These are phyloP conservation scores for Urosaurus nigricauda DNA, from an alignment of 2,797 vertebrate genomes.

Conservation along the genomic window DNA sequence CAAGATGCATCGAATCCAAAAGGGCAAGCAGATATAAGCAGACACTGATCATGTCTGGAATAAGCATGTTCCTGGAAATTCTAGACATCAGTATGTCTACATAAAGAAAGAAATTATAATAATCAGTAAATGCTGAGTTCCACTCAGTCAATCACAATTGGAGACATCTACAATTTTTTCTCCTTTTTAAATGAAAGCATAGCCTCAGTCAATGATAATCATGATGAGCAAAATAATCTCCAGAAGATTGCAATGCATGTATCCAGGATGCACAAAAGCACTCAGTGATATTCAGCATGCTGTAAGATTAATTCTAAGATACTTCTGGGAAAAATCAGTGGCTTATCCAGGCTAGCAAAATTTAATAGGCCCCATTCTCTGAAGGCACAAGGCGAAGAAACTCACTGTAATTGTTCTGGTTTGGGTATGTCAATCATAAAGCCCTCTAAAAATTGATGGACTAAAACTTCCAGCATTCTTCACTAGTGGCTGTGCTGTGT, in stretches of 20 bases:
- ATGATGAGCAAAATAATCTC: no score
- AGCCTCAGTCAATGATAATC: no score
- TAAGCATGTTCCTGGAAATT: slow-evolving; percentile 19
- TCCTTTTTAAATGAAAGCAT: no score
- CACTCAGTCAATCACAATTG: not conserved
- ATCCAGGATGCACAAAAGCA: no score
- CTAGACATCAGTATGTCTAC: not conserved
- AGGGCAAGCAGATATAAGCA: not conserved
- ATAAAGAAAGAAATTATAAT: not conserved
- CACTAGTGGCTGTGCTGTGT: no score
- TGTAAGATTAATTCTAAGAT: no score
- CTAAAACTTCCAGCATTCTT: no score
- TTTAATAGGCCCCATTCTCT: not conserved
- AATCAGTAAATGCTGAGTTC: slow-evolving; percentile 30
- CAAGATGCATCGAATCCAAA: not conserved
- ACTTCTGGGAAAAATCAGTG: no score
- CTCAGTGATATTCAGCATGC: no score
- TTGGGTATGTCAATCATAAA: no score
- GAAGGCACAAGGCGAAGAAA: not conserved
- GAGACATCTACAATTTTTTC: not conserved
- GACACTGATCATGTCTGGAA: slow-evolving; percentile 4
- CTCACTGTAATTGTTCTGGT: not conserved
- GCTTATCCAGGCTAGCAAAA: not conserved
- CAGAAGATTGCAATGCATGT: no score
- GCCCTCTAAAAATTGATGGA: no score